Conservation (phyloP, 2,888 invertebrate species). For the Agrotis exclamationis region DNA sequence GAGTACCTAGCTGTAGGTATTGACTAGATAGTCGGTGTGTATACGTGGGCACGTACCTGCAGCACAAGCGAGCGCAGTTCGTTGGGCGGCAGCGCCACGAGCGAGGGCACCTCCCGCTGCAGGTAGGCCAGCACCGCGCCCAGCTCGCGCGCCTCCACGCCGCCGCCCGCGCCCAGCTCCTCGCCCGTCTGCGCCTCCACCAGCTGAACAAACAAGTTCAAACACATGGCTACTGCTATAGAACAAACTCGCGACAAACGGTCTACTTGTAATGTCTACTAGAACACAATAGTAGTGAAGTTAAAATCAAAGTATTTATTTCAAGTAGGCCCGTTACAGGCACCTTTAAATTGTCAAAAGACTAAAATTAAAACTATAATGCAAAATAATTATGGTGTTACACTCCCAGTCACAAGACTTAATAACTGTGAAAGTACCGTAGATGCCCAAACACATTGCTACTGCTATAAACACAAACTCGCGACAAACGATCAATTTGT, state of each 20-base stretch:
- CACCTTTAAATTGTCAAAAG: too few relatives aligned
- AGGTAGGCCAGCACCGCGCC: conserved; percentile 92
- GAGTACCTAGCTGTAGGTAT: too few relatives aligned
- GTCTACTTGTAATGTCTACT: too few relatives aligned
- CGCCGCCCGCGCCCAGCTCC: conserved; percentile 76
- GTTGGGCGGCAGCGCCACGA: conserved; percentile 88
- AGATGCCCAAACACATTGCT: too few relatives aligned
- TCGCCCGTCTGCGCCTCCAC: conserved; percentile 78
- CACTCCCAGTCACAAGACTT: too few relatives aligned
- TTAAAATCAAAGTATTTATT: too few relatives aligned
- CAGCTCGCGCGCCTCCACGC: conserved; percentile 88
- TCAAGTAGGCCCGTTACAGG: too few relatives aligned
- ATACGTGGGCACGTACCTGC: conserved; percentile 75
- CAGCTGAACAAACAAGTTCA: conserved; percentile 31
- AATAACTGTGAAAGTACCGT: too few relatives aligned
- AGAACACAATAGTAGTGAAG: too few relatives aligned
- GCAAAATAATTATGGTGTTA: too few relatives aligned
- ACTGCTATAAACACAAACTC: background rate
- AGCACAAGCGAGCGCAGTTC: conserved; percentile 88
- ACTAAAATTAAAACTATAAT: too few relatives aligned
- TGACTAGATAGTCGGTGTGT: too few relatives aligned
- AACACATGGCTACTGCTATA: background rate
- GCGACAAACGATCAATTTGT: background rate
- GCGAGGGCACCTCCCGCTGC: conserved; percentile 90
- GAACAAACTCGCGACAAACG: background rate